Evolutionary conservation across 2,113 vertebrate species (phyloP).

Genomic region (Oostethus manadensis): DNA sequence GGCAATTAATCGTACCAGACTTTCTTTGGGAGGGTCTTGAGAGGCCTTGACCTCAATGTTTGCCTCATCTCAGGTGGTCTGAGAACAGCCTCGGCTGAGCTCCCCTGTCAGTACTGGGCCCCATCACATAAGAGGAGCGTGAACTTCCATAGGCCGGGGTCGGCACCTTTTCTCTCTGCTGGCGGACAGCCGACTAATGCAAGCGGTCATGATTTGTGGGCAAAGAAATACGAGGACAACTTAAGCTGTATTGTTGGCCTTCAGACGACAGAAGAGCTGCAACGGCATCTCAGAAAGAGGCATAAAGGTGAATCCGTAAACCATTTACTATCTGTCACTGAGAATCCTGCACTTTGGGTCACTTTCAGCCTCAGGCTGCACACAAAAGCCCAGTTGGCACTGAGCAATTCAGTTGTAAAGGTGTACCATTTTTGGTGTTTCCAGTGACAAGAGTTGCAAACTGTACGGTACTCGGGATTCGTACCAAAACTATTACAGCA

Average conservation of each 20-base stretch:
- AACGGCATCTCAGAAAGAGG: conserved; percentile 7
- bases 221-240: background rate
- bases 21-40: conserved; percentile 23
- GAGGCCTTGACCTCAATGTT: conserved; percentile 38
- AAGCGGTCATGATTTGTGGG: background rate
- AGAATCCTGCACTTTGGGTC: conserved; percentile 11
- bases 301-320: conserved; percentile 4
- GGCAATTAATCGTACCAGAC: conserved; percentile 54
- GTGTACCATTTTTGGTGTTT: too few relatives aligned
- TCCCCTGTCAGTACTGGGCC: conserved; percentile 22
- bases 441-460: too few relatives aligned
- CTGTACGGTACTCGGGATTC: too few relatives aligned
- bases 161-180: conserved; percentile 7
- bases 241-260: background rate
- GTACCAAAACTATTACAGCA: too few relatives aligned
- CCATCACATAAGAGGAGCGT: conserved; percentile 9
- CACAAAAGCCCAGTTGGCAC: background rate
- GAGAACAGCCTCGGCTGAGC: conserved; percentile 11
- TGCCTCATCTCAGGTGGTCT: conserved; percentile 24
- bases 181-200: conserved; percentile 24
- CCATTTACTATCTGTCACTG: background rate
- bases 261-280: background rate
- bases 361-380: conserved; percentile 12
- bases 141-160: conserved; percentile 11
- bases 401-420: too few relatives aligned